Evolutionary conservation across 2,797 vertebrate genomes (phyloP).

Genomic region (Tadarida brasiliensis): DNA sequence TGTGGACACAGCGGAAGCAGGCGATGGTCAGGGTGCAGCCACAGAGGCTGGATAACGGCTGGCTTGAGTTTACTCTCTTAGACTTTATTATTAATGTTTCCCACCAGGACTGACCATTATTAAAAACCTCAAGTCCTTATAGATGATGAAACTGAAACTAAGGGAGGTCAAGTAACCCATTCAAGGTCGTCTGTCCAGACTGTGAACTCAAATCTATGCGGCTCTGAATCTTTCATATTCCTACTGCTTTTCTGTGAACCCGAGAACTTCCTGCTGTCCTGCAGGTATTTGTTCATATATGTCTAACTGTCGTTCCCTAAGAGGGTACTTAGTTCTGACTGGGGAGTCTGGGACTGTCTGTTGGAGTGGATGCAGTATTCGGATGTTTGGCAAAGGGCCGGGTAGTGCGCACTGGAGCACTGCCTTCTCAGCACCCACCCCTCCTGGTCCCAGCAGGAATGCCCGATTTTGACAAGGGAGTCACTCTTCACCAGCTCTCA

Average conservation of each 20-base stretch:
- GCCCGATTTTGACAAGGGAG: neutral
- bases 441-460: neutral
- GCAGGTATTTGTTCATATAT: neutral
- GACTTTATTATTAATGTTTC: neutral
- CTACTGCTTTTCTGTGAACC: neutral
- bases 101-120: neutral
- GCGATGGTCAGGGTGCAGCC: neutral
- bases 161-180: neutral
- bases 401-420: neutral
- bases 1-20: neutral
- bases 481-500: neutral
- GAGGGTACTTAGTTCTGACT: neutral
- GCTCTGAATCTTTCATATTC: neutral
- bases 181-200: neutral
- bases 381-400: neutral
- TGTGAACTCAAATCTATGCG: neutral
- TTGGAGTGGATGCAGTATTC: neutral
- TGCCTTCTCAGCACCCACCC: neutral
- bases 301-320: neutral
- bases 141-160: neutral
- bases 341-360: neutral
- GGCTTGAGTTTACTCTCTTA: neutral
- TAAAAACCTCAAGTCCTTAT: neutral
- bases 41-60: neutral
- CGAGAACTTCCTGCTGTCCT: neutral